Evolutionary conservation across 2,113 vertebrate species (phyloP).

Genomic region (Daubentonia madagascariensis): DNA sequence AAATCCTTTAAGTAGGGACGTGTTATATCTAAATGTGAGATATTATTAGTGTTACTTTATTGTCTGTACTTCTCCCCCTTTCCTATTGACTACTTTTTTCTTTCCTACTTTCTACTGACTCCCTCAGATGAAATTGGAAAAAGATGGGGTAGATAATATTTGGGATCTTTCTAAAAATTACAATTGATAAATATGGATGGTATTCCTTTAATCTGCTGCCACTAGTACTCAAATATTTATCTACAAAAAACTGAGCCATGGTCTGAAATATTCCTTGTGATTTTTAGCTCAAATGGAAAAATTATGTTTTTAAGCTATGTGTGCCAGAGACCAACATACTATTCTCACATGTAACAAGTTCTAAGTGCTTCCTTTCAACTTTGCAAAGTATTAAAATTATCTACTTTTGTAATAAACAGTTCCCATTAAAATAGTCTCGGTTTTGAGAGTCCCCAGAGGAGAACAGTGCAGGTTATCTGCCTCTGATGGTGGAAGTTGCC

Average conservation of each 20-base stretch:
- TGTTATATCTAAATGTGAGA: not conserved
- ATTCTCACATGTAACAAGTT: not conserved
- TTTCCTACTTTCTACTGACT: not conserved
- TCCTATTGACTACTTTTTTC: not conserved
- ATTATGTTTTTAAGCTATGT: conserved; percentile 40
- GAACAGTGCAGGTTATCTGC: not conserved
- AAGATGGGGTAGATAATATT: not conserved
- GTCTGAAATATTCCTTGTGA: conserved; percentile 40
- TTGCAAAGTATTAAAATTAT: conserved; percentile 23
- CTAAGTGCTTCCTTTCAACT: not conserved
- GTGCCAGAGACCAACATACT: not conserved
- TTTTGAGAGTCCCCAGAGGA: not conserved
- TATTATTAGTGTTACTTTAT: not conserved
- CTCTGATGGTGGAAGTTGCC: not conserved
- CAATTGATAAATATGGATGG: not conserved
- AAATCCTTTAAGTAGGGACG: not conserved
- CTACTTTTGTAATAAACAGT: not conserved
- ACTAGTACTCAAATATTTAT: conserved; percentile 43
- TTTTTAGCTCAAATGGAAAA: conserved; percentile 37
- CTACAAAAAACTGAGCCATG: not conserved
- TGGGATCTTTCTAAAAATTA: not conserved
- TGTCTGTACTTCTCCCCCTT: not conserved
- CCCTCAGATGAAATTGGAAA: not conserved
- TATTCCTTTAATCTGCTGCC: not conserved
- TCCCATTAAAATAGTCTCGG: not conserved